A percentile compares a stretch with the other conserved stretches of the same genome.
These are phyloP conservation scores for Chiloscyllium plagiosum DNA, from an alignment of 2,113 vertebrate genomes.

Conservation along the genomic window DNA sequence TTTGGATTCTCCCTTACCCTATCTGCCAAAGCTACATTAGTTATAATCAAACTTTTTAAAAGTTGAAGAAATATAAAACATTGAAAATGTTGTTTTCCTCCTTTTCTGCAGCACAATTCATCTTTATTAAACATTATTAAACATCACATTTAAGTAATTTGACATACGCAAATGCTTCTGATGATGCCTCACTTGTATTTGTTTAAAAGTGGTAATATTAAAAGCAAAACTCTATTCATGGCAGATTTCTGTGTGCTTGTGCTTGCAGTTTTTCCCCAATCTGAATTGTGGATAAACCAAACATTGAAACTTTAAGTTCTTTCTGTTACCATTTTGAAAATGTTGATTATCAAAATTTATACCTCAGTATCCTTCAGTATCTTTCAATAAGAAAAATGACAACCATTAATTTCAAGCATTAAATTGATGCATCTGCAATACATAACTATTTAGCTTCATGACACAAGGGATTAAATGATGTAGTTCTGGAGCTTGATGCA, in stretches of 20 bases:
- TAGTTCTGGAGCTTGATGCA: background rate
- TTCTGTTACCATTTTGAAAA: background rate
- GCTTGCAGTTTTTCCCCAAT: background rate
- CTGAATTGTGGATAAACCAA: background rate
- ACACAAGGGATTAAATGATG: background rate
- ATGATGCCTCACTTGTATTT: background rate
- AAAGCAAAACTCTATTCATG: background rate
- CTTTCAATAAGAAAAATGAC: background rate
- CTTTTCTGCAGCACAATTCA: background rate
- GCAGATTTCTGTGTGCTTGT: background rate
- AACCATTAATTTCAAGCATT: background rate
- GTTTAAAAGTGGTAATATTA: background rate
- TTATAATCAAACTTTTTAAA: too few species aligned
- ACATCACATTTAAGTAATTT: background rate
- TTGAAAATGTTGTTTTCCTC: background rate
- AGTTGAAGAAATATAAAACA: too few species aligned
- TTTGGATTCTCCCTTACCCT: too few species aligned
- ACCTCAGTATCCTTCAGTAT: background rate
- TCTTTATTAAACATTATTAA: background rate
- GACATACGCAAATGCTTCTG: background rate
- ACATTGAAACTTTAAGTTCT: background rate
- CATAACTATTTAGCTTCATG: background rate
- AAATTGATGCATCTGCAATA: background rate
- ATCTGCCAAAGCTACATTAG: too few species aligned
- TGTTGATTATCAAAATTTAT: background rate